Conservation (phyloP, 2,113 vertebrate species). For the Microcebus lehilahytsara region DNA sequence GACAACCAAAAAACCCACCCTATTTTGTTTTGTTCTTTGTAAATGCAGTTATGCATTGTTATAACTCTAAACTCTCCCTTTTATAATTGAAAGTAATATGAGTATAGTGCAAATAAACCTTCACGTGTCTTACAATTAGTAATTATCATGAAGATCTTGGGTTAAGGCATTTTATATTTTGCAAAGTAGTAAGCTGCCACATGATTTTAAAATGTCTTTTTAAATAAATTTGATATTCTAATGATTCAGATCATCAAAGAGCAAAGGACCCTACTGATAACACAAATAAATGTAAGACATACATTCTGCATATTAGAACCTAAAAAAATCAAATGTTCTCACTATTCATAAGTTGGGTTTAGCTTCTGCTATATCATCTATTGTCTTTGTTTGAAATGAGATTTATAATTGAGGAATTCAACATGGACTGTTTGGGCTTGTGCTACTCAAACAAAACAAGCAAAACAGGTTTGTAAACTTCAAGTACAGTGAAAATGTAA, state of each 20-base stretch:
- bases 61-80: not conserved
- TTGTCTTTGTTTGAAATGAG: slow-evolving; percentile 20
- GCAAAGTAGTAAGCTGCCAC: not conserved
- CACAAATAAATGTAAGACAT: not conserved
- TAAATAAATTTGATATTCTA: not conserved
- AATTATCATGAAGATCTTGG: not conserved
- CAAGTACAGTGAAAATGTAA: not conserved
- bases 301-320: not conserved
- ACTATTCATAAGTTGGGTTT: not conserved
- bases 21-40: not conserved
- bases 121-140: not conserved
- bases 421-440: not conserved
- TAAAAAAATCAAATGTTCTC: not conserved
- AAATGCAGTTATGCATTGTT: not conserved
- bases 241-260: not conserved
- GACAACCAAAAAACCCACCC: not conserved
- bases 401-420: not conserved
- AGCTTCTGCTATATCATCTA: not conserved
- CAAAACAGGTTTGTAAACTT: not conserved
- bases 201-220: not conserved
- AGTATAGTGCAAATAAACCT: not conserved
- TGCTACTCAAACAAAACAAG: not conserved
- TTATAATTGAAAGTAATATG: not conserved
- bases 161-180: slow-evolving; percentile 45
- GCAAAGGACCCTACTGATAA: not conserved